Base-by-base conservation (phyloP, 2,888 invertebrate species). In the Acleris emargana region DNA sequence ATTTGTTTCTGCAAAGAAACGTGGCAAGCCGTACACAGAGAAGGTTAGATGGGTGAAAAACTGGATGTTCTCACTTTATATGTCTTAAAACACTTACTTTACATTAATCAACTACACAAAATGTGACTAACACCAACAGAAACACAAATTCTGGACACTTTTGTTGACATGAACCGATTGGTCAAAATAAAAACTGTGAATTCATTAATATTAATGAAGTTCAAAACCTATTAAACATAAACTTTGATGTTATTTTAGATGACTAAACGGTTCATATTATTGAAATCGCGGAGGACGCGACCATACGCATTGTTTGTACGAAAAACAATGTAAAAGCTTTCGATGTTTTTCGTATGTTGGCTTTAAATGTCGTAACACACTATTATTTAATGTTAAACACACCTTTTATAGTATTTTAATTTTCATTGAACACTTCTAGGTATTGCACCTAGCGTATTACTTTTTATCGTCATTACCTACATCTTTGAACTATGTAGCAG, bases 1-100 rank as follows among this genome's bases (percentile, higher is more conserved):
- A 88, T 90, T 92, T 88, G 91, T 93, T 89, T 90, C 91, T 91
- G 89, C 92, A 91, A 94, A 94, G 94, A 93, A 94, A 93, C 94
- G 94, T 87, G 95, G 94, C 89, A 96, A 96, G 93, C 94, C 96
- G 89, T 96, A 95, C 93, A 95, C 95, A 84, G 93, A 96, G 94
- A 95, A 96, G 96, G 96, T 96, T 94, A 95, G 95, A 87, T 73
- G 80, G 84, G 81, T 89, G 81, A 81, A 3, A 66, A 85, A 81
- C 78, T 90, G 79, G 79, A 89, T 90, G 86, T 89, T 89, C 82
- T 81, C 78, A 79, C 82, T 81, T 72, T 84, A 74, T 78, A 86
- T 91, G 87, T 89, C 84, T 80, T 86, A 87, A 88, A 83, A 82
- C 75, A 78, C 70, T 71, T 76, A 79, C 79, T 82, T 80, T 72